Conservation (phyloP, 1,140 invertebrate genomes). For the Achatina immaculata region DNA sequence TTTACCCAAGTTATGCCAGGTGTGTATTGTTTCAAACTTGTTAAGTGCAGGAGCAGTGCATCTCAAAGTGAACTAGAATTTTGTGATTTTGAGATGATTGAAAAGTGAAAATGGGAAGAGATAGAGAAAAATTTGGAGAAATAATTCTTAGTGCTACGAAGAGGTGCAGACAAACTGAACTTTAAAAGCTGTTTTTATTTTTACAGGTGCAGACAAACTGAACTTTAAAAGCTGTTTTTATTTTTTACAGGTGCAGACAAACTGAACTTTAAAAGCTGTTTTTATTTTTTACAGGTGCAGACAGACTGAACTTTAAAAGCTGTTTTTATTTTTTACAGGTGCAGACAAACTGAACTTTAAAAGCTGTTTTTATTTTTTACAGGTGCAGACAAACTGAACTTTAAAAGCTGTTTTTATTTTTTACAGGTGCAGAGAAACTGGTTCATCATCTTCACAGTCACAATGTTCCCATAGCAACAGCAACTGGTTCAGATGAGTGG, state of each 20-base stretch:
- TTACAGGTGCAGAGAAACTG: conserved; percentile 83
- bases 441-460: conserved; percentile 84
- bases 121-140: no score
- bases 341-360: conserved; percentile 78
- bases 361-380: conserved; percentile 11
- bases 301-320: no score
- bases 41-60: no score
- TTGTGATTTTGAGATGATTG: no score
- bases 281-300: no score
- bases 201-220: conserved; percentile 77
- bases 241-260: conserved; percentile 80
- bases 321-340: conserved; percentile 73
- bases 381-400: conserved; percentile 87
- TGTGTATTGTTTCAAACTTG: conserved; percentile 19
- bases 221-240: not conserved
- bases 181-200: not conserved
- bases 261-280: no score
- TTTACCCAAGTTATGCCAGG: conserved; percentile 73
- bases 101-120: no score
- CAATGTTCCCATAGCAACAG: conserved; percentile 76
- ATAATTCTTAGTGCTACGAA: no score
- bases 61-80: no score
- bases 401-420: no score
- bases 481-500: conserved; percentile 87
- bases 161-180: no score